These are phyloP conservation scores for Sipha flava DNA, from an alignment of 1,140 invertebrate genomes.

Conservation along the genomic window DNA sequence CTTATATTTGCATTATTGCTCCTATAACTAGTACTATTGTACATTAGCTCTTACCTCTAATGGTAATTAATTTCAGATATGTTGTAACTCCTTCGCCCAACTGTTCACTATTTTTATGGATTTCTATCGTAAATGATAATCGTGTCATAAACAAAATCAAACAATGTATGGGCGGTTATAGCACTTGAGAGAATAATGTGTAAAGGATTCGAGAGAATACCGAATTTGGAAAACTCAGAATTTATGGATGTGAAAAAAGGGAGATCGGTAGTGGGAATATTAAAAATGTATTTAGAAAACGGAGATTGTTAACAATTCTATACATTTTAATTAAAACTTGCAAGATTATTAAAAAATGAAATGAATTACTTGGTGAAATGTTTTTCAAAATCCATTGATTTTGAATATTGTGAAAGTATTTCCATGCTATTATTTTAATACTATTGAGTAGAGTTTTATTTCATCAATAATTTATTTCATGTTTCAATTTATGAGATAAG, in stretches of 20 bases:
- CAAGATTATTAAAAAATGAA: too few relatives aligned
- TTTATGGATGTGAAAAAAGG: background rate
- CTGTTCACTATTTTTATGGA: too few relatives aligned
- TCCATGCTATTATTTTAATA: too few relatives aligned
- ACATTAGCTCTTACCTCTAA: background rate
- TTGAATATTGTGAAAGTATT: too few relatives aligned
- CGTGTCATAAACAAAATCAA: conserved; percentile 20
- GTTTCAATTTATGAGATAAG: background rate
- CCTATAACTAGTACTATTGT: background rate
- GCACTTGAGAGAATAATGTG: background rate
- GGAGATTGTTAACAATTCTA: background rate
- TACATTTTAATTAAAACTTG: background rate
- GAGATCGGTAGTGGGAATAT: background rate
- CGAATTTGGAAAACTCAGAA: background rate
- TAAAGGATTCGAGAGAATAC: background rate
- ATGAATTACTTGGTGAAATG: too few relatives aligned
- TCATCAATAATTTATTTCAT: background rate
- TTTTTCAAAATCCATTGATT: too few relatives aligned
- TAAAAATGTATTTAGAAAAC: background rate
- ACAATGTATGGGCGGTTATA: background rate
- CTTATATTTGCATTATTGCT: background rate
- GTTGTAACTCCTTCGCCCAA: background rate
- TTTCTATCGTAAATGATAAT: background rate
- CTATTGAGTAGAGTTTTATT: too few relatives aligned
- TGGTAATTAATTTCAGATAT: background rate